Percentiles rank a stretch among this genome's conserved stretches.
Evolutionary conservation across 2,888 invertebrate genomes (phyloP).

Genomic region (Girardia tigrina): DNA sequence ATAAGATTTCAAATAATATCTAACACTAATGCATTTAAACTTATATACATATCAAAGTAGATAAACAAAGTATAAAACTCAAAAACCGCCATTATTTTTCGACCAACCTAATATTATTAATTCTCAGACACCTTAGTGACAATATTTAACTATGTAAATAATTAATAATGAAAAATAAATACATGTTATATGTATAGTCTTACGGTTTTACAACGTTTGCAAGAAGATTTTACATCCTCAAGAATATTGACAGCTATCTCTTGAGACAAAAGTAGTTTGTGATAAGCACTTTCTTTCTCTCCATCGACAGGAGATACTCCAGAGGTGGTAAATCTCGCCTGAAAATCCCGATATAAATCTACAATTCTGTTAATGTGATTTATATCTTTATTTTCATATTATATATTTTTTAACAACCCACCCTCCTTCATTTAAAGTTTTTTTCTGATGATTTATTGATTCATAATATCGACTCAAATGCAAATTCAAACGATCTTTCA

Average conservation of each 20-base stretch:
- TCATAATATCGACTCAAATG: constrained; percentile 70
- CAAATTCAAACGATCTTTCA: not conserved
- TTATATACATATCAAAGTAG: too few species aligned
- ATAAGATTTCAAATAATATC: too few species aligned
- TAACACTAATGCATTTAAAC: too few species aligned
- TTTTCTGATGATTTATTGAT: constrained; percentile 82
- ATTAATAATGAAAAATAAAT: too few species aligned
- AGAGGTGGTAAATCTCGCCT: constrained; percentile 78
- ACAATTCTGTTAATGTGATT: constrained; percentile 58
- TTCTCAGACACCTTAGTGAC: too few species aligned
- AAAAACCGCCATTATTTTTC: too few species aligned
- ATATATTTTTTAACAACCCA: too few species aligned
- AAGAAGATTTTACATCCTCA: constrained; percentile 74
- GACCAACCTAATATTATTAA: too few species aligned
- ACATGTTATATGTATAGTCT: too few species aligned
- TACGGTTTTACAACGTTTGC: constrained; percentile 70
- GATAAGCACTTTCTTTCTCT: constrained; percentile 65
- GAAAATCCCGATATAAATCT: constrained; percentile 77
- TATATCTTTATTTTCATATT: constrained; percentile 27
- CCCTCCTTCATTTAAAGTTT: constrained; percentile 73
- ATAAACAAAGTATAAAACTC: too few species aligned
- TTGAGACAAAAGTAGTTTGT: constrained; percentile 77
- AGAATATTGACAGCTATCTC: constrained; percentile 77
- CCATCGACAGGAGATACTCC: constrained; percentile 56
- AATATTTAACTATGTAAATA: too few species aligned